A percentile compares a stretch with the other conserved stretches of the same genome.
Conservation (phyloP, 2,888 invertebrate genomes). For the Xestia rhomboidea region DNA sequence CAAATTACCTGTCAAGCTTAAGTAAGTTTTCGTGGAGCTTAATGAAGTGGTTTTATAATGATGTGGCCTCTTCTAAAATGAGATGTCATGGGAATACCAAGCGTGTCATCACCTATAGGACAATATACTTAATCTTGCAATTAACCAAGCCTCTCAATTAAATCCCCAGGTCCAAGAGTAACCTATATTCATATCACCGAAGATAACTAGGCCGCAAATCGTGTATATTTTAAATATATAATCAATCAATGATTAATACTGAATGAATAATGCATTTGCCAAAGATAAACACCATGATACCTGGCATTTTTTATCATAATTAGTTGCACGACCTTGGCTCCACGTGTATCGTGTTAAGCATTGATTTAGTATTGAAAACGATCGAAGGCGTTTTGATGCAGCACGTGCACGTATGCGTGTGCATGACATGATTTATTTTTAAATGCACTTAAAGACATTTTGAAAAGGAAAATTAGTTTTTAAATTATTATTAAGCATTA, state of each 20-base stretch:
- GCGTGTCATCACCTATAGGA: conserved; percentile 5
- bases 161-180: not conserved
- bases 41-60: conserved; percentile 26
- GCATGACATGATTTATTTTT: conserved; percentile 14
- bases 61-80: conserved; percentile 16
- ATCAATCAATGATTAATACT: conserved; percentile 1
- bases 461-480: not conserved
- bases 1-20: conserved; percentile 31
- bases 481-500: not conserved
- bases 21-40: conserved; percentile 25
- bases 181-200: not conserved
- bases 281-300: conserved; percentile 20
- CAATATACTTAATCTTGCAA: not conserved
- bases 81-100: conserved; percentile 12
- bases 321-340: conserved; percentile 16
- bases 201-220: not conserved
- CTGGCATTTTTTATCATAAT: conserved; percentile 17
- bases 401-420: not conserved
- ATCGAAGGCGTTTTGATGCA: not conserved
- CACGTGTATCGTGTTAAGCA: conserved; percentile 7
- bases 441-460: not conserved
- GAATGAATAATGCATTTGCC: conserved; percentile 4
- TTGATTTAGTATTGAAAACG: conserved; percentile 22
- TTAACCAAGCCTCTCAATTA: not conserved
- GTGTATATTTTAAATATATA: not conserved